Conservation (phyloP, 2,113 vertebrate genomes). For the Quiscalus mexicanus region DNA sequence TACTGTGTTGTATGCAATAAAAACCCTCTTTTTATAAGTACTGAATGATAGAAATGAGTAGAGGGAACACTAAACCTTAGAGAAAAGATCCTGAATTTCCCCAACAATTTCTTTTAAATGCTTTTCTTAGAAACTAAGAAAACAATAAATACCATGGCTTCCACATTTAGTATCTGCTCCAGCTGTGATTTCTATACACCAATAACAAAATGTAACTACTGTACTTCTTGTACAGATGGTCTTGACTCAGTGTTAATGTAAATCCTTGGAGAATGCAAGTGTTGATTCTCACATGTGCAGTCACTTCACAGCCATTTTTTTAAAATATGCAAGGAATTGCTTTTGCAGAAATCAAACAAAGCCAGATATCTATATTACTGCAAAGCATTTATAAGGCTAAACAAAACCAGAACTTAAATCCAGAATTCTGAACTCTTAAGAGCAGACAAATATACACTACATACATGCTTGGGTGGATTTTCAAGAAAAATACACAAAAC, state of each 20-base stretch:
- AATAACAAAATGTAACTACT: constrained; percentile 15
- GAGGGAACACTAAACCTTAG: not conserved
- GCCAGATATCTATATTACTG: not conserved
- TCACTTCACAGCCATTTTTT: not conserved
- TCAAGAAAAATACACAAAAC: not conserved
- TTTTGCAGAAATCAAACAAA: constrained; percentile 26
- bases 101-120: not conserved
- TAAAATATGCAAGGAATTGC: not conserved
- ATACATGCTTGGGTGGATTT: not conserved
- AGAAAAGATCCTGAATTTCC: not conserved
- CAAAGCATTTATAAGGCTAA: not conserved
- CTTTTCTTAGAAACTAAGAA: constrained; percentile 20
- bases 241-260: constrained; percentile 2
- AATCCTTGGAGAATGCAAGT: not conserved
- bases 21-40: not conserved
- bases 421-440: not conserved
- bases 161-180: not conserved
- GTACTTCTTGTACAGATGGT: not conserved
- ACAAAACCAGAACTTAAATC: not conserved
- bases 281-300: not conserved
- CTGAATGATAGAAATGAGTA: not conserved
- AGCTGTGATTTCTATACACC: constrained; percentile 21
- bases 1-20: not conserved
- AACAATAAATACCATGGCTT: not conserved
- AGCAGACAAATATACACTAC: not conserved